These are phyloP conservation scores for Caenorhabditis plicata DNA, from an alignment of 2,888 invertebrate species.

Conservation along the genomic window DNA sequence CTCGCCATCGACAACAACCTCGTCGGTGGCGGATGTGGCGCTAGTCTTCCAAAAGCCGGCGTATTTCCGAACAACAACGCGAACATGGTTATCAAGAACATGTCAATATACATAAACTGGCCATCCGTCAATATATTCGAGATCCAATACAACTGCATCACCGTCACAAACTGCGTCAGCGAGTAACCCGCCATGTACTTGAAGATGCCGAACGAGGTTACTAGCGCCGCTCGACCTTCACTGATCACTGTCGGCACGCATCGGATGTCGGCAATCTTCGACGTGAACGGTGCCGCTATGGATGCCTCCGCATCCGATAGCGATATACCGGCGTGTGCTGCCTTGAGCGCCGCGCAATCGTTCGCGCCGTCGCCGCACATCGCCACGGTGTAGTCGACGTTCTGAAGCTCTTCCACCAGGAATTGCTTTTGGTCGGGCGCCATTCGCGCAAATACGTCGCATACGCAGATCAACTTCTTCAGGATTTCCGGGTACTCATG, in stretches of 20 bases:
- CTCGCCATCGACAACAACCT: constrained; percentile 74
- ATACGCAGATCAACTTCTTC: constrained; percentile 57
- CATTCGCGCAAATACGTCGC: constrained; percentile 68
- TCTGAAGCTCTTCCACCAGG: constrained; percentile 66
- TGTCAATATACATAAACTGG: constrained; percentile 70
- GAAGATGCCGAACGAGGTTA: constrained; percentile 94
- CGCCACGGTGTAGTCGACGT: constrained; percentile 66
- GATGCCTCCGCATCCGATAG: constrained; percentile 71
- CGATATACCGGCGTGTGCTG: constrained; percentile 64
- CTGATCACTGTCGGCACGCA: constrained; percentile 65
- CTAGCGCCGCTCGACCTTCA: constrained; percentile 82
- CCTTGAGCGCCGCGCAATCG: constrained; percentile 69
- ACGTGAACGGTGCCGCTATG: constrained; percentile 73
- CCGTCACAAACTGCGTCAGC: constrained; percentile 77
- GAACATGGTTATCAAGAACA: constrained; percentile 69
- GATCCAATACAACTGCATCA: constrained; percentile 70
- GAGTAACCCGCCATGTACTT: constrained; percentile 94
- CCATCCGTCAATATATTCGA: constrained; percentile 63
- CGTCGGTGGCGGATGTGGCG: constrained; percentile 56
- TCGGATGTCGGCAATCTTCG: constrained; percentile 69
- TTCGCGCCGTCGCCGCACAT: constrained; percentile 70
- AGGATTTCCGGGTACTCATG: constrained; percentile 63
- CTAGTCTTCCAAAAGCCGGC: constrained; percentile 53
- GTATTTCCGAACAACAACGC: constrained; percentile 67
- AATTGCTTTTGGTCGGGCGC: constrained; percentile 75